Evolutionary conservation across 2,888 invertebrate species (phyloP).

Genomic region (Caenorhabditis sp.): DNA sequence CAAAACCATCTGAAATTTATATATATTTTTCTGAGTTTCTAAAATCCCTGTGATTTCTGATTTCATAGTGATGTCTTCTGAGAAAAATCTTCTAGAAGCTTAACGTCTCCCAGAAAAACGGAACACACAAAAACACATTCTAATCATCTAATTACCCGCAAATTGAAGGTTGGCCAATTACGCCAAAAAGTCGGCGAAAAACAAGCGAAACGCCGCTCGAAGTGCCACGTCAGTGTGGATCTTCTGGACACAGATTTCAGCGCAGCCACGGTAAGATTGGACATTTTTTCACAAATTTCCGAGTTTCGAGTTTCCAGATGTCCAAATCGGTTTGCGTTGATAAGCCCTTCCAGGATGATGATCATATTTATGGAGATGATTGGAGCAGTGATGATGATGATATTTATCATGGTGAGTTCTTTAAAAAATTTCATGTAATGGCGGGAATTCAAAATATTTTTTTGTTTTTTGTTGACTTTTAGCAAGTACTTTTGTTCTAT

Average conservation of each 20-base stretch:
- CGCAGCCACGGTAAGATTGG: slow-evolving; percentile 26
- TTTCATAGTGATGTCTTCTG: too few relatives aligned
- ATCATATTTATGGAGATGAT: slow-evolving; percentile 78
- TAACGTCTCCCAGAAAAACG: background rate
- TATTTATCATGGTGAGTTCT: slow-evolving; percentile 55
- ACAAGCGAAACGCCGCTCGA: slow-evolving; percentile 56
- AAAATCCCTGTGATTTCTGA: too few relatives aligned
- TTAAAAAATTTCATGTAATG: too few relatives aligned
- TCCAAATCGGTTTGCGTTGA: slow-evolving; percentile 47
- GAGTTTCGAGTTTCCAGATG: slow-evolving; percentile 38
- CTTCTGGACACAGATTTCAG: slow-evolving; percentile 62
- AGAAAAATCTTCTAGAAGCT: too few relatives aligned
- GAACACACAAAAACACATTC: background rate
- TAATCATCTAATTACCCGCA: slow-evolving; percentile 18
- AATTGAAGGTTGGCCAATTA: slow-evolving; percentile 68
- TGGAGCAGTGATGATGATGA: slow-evolving; percentile 76
- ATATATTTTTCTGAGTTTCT: too few relatives aligned
- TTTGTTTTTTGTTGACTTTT: too few relatives aligned
- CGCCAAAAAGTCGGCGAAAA: slow-evolving; percentile 72
- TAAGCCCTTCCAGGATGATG: slow-evolving; percentile 49
- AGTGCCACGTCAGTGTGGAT: slow-evolving; percentile 67
- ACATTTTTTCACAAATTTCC: background rate
- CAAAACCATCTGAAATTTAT: too few relatives aligned
- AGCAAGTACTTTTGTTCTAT: too few relatives aligned
- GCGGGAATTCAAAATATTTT: background rate